Percentiles rank a stretch among this genome's conserved stretches.
phyloP scores from a whole-genome alignment of 2,113 vertebrate genomes.

The Rhadina sibilatrix region DNA sequence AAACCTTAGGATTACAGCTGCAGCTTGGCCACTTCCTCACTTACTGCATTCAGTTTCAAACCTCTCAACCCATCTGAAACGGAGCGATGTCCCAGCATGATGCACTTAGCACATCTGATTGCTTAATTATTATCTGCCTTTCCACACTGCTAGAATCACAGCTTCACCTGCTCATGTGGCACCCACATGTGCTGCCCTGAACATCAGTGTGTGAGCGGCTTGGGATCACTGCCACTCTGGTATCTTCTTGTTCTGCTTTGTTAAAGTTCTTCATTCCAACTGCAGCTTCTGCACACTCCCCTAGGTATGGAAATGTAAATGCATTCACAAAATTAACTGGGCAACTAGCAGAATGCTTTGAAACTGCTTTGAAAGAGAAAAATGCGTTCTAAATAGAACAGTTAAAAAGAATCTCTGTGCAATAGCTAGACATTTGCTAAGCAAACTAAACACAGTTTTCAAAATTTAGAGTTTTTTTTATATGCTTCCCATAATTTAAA shows the following conservation, averaged over 20 bases:
- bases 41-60: not conserved
- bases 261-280: not conserved
- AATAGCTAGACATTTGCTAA: not conserved
- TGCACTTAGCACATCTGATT: conserved; percentile 49
- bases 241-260: not conserved
- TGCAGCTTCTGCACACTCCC: accelerated
- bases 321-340: not conserved
- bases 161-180: conserved; percentile 59
- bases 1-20: not conserved
- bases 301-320: not conserved
- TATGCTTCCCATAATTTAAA: not conserved
- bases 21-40: not conserved
- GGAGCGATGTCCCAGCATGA: not conserved
- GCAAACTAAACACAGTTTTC: not conserved
- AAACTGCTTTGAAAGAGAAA: not conserved
- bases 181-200: conserved; percentile 44
- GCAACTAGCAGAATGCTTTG: not conserved
- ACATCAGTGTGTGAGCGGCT: not conserved
- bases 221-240: not conserved
- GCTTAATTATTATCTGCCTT: conserved; percentile 40
- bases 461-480: not conserved
- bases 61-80: not conserved
- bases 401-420: not conserved
- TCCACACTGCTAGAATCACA: not conserved
- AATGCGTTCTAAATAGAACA: not conserved